Percentiles rank a stretch among this genome's conserved stretches.
Evolutionary conservation across 2,797 vertebrate genomes (phyloP).

Genomic region (Miichthys miiuy): DNA sequence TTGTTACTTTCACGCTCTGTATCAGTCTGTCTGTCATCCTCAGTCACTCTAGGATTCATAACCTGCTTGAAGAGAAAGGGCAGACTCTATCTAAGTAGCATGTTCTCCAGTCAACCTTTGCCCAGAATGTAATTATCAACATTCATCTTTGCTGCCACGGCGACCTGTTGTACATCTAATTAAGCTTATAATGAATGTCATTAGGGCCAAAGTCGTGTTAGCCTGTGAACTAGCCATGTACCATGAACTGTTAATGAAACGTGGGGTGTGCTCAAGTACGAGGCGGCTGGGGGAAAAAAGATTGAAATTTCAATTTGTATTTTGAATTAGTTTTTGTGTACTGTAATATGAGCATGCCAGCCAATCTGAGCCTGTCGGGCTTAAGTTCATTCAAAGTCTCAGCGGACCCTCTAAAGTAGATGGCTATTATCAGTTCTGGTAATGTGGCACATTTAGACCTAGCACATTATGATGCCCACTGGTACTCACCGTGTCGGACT

Average conservation of each 20-base stretch:
- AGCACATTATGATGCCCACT: neutral
- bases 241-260: neutral
- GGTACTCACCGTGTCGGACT: neutral
- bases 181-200: conserved; percentile 54
- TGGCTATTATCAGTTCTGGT: neutral
- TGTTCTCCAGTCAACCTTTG: conserved; percentile 41
- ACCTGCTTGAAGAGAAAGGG: conserved; percentile 1
- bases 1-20: conserved; percentile 6
- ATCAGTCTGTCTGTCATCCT: conserved; percentile 6
- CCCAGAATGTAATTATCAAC: conserved; percentile 44
- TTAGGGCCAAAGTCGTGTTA: conserved; percentile 30
- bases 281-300: neutral
- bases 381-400: neutral
- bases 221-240: conserved; percentile 10
- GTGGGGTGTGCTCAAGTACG: neutral
- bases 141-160: conserved; percentile 21
- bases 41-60: neutral
- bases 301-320: neutral
- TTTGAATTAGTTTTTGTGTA: neutral
- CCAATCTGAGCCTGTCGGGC: neutral
- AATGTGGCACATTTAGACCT: neutral
- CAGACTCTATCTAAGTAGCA: conserved; percentile 1
- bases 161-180: conserved; percentile 52
- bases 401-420: neutral
- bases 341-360: neutral